Conservation (phyloP, 2,797 vertebrate genomes). For the Ctenochaetus hawaiiensis region DNA sequence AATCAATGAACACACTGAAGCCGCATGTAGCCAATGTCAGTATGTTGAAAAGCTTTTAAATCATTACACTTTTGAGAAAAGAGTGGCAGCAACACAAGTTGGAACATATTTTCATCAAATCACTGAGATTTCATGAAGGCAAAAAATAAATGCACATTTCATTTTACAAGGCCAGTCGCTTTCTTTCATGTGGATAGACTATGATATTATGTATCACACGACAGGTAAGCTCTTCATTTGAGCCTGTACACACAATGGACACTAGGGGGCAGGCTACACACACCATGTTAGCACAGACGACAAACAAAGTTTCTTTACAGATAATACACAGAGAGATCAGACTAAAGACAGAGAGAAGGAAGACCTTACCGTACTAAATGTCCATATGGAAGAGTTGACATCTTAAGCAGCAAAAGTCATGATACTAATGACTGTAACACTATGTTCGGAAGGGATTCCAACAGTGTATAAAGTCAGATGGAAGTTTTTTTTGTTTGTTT, state of each 20-base stretch:
- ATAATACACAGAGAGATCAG: conserved; percentile 59
- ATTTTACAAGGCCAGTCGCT: conserved; percentile 65
- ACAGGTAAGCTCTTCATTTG: conserved; percentile 46
- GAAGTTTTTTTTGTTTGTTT: conserved; percentile 15
- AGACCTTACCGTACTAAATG: conserved; percentile 59
- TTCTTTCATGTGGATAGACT: conserved; percentile 55
- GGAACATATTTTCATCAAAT: conserved; percentile 34
- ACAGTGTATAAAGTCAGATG: conserved; percentile 49
- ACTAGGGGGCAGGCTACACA: conserved; percentile 73
- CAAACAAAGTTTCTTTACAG: conserved; percentile 65
- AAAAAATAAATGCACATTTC: conserved; percentile 60
- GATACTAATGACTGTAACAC: conserved; percentile 39
- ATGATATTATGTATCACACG: conserved; percentile 58
- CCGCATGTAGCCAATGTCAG: neutral
- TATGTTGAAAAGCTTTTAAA: conserved; percentile 1
- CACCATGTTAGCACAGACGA: conserved; percentile 69
- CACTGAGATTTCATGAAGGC: conserved; percentile 42
- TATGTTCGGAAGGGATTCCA: conserved; percentile 40
- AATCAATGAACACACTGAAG: conserved; percentile 12
- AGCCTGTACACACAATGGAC: conserved; percentile 68
- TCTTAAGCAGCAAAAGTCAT: conserved; percentile 72
- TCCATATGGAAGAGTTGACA: conserved; percentile 61
- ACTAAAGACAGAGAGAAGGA: conserved; percentile 71
- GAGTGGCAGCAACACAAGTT: conserved; percentile 58
- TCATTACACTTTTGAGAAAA: neutral